Conservation (phyloP, 2,797 vertebrate species). For the Cynodonichthys magdalenae region DNA sequence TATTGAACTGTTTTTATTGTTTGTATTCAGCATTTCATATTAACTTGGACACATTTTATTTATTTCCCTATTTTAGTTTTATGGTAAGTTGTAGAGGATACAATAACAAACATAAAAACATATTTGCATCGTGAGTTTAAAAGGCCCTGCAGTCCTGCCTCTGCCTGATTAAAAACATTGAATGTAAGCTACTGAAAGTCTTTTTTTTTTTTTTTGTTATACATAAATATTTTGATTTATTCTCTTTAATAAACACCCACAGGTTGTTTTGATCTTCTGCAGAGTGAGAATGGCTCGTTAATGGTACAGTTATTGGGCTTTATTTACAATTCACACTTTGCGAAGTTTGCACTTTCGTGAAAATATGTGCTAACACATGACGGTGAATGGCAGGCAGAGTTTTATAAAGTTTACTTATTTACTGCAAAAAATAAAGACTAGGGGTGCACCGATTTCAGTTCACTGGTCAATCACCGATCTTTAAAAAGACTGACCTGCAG, state of each 20-base stretch:
- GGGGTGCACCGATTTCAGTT: too few relatives aligned
- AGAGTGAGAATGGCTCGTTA: neutral
- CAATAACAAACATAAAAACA: neutral
- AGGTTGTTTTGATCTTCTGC: neutral
- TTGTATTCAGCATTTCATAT: too few relatives aligned
- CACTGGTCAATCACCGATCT: too few relatives aligned
- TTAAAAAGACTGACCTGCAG: too few relatives aligned
- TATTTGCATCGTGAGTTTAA: too few relatives aligned
- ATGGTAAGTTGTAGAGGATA: too few relatives aligned
- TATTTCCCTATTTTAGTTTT: too few relatives aligned
- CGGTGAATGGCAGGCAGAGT: neutral
- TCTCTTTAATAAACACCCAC: neutral
- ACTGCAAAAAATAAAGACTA: neutral
- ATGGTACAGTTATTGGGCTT: neutral
- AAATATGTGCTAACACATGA: neutral
- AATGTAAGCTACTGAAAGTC: neutral
- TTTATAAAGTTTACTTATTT: neutral
- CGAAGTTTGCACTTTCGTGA: slow-evolving; percentile 2
- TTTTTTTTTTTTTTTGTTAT: neutral
- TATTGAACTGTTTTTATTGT: too few relatives aligned
- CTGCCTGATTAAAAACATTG: neutral
- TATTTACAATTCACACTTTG: neutral
- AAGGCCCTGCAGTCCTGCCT: neutral
- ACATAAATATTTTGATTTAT: slow-evolving; percentile 3
- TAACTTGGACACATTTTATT: too few relatives aligned